Percentiles rank a stretch among this genome's conserved stretches.
Conservation (phyloP, 2,888 invertebrate species). For the Microctonus hyperodae region DNA sequence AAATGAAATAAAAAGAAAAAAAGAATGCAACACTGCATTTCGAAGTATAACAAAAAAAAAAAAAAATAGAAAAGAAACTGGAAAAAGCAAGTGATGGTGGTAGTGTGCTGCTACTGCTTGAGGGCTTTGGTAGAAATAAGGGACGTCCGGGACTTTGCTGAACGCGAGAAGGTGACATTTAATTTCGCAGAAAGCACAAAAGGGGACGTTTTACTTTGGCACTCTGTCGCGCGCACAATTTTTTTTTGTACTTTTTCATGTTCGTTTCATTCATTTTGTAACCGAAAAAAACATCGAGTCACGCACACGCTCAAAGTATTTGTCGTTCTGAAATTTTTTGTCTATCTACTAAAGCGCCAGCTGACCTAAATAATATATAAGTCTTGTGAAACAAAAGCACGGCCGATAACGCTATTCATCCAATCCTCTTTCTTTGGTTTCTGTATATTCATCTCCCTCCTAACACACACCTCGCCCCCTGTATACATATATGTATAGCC, state of each 20-base stretch:
- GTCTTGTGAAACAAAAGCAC: no score
- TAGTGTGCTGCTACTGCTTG: constrained; percentile 19
- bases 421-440: background rate
- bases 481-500: background rate
- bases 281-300: constrained; percentile 6
- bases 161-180: constrained; percentile 49
- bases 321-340: constrained; percentile 3
- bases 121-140: constrained; percentile 28
- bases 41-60: constrained; percentile 26
- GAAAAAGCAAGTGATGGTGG: constrained; percentile 25
- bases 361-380: background rate
- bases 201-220: constrained; percentile 53
- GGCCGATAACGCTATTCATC: no score
- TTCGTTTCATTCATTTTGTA: constrained; percentile 30
- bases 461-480: background rate
- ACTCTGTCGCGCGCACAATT: constrained; percentile 47
- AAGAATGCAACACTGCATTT: background rate
- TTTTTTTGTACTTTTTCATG: constrained; percentile 22
- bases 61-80: constrained; percentile 24
- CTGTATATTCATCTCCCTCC: background rate
- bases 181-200: constrained; percentile 56
- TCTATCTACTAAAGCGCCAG: background rate
- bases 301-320: background rate
- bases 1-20: constrained; percentile 17
- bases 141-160: constrained; percentile 32